A percentile compares a stretch with the other conserved stretches of the same genome.
These are phyloP conservation scores for Oopsacas minuta DNA, from an alignment of 37 sponge, comb jelly and placozoan species.

Conservation along the genomic window DNA sequence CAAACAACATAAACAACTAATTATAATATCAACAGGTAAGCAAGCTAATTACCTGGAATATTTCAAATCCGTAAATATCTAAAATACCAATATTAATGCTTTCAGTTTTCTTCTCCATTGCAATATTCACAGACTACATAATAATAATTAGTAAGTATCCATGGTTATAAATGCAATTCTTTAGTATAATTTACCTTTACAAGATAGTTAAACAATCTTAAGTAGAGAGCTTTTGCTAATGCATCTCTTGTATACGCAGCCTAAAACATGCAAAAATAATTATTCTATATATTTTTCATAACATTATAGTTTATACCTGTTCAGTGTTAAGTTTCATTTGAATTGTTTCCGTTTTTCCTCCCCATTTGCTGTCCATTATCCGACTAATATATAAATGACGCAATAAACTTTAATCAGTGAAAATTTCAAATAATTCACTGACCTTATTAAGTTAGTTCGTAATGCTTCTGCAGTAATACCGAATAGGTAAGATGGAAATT, in stretches of 20 bases:
- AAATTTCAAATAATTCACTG: background rate
- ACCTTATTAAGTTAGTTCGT: slow-evolving; percentile 67
- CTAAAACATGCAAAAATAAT: slow-evolving; percentile 16
- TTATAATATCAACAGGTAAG: background rate
- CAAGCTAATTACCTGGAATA: slow-evolving; percentile 57
- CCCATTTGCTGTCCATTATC: slow-evolving; percentile 94
- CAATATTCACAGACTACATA: slow-evolving; percentile 61
- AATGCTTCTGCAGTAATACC: slow-evolving; percentile 62
- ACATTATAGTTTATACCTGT: slow-evolving; percentile 27
- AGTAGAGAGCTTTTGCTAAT: slow-evolving; percentile 86
- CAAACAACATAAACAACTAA: background rate
- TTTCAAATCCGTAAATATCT: slow-evolving; percentile 97
- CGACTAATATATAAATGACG: slow-evolving; percentile 28
- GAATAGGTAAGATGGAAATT: slow-evolving; percentile 79
- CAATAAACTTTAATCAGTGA: background rate
- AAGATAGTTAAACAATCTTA: slow-evolving; percentile 84
- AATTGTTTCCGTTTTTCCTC: slow-evolving; percentile 71
- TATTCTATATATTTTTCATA: background rate
- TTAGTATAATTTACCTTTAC: slow-evolving; percentile 41
- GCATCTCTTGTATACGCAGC: slow-evolving; percentile 85
- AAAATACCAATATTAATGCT: slow-evolving; percentile 71
- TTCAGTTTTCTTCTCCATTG: slow-evolving; percentile 62
- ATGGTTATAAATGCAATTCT: background rate
- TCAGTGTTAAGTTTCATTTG: slow-evolving; percentile 81
- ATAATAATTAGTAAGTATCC: background rate